A percentile compares a stretch with the other conserved stretches of the same genome.
Conservation (phyloP, 2,113 vertebrate species). For the Dromas ardeola region DNA sequence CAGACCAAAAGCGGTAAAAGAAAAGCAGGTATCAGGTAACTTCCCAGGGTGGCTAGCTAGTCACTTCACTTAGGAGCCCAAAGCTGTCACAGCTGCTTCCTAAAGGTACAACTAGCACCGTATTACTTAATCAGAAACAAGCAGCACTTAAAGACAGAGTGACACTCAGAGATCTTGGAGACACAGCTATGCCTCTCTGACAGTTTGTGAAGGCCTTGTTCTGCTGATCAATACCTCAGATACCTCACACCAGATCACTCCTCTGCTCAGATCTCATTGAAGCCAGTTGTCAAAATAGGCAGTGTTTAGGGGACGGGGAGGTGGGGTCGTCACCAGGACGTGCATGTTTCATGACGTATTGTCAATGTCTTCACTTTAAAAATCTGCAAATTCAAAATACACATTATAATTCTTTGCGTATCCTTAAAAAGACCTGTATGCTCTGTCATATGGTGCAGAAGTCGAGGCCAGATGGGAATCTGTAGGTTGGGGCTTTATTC, state of each 20-base stretch:
- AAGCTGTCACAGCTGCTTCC: neutral
- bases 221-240: neutral
- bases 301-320: accelerated
- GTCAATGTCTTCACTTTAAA: neutral
- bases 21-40: neutral
- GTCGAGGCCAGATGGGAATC: accelerated
- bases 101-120: accelerated
- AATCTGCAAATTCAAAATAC: neutral
- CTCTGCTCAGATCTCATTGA: neutral
- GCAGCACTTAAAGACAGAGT: neutral
- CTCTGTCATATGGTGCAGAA: neutral
- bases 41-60: neutral
- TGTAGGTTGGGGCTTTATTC: neutral
- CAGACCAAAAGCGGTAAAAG: neutral
- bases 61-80: neutral
- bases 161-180: neutral
- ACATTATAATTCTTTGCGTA: neutral
- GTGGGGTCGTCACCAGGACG: accelerated
- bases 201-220: neutral
- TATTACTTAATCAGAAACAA: neutral
- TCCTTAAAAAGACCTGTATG: neutral
- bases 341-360: neutral
- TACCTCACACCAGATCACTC: neutral
- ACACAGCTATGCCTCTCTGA: neutral
- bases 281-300: neutral